Evolutionary conservation across 1,140 invertebrate species (phyloP), one percentile per base, ranked within the genome.

Genomic region (Drepana arcuata): DNA sequence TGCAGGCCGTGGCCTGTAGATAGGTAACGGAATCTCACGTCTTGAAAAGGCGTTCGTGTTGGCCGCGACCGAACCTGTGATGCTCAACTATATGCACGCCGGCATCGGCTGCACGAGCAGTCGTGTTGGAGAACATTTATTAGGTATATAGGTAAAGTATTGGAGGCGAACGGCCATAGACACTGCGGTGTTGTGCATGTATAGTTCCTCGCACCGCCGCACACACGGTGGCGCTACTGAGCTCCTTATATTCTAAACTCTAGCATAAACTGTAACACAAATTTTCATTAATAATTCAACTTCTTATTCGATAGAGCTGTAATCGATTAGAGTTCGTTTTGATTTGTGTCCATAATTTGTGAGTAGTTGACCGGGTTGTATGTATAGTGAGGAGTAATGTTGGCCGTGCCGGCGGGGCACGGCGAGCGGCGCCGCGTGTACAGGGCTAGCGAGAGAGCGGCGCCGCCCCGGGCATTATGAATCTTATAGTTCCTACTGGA

Each of bases 401-500:
- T 70, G 69, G 67, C 54, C 73, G 61, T 77, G n/a, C n/a, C n/a
- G 47, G 62, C 34, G 57, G 47, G 41, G 37, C 21, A 23, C 13
- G 14, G 25, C 25, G 28, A 32, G 36, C 50, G 42, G 45, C 49
- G 53, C 52, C 44, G 41, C 27, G 36, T 81, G 73, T 81, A 78
- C 30, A 68, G 74, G 48, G 6, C 14, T 66, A 61, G 39, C 38
- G 43, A 51, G 55, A 48, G 41, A 52, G 38, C 44, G 44, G 47
- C 40, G 50, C 43, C 37, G 31, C 50, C 34, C 27, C 29, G 44
- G 66, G 71, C 71, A 75, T 71, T 72, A 70, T 74, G 79, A 78
- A 80, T 83, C 56, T 83, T 83, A 80, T 83, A 80, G 79, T 83
- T 83, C 75, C 79, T 80, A 83, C 66, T 71, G 49, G 61, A 72